Conservation (phyloP, 1,140 invertebrate genomes). For the Ceratosolen fusciceps region DNA sequence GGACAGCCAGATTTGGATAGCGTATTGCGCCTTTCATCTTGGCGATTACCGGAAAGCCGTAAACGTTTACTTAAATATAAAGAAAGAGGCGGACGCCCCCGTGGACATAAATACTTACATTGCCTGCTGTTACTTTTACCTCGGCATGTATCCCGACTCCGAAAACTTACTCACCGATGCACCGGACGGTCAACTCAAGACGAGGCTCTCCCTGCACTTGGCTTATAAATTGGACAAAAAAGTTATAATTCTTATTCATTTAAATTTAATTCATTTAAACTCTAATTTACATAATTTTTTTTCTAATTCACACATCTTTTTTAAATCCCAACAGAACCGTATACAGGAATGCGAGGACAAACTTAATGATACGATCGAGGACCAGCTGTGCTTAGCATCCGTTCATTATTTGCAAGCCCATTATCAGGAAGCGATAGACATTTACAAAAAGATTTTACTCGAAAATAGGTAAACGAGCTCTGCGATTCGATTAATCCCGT, state of each 20-base stretch:
- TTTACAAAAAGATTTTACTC: conserved; percentile 95
- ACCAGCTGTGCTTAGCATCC: conserved; percentile 95
- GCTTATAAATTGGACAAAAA: conserved; percentile 81
- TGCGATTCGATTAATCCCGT: not conserved
- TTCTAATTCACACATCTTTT: no score
- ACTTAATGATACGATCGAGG: conserved; percentile 90
- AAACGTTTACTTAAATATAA: conserved; percentile 78
- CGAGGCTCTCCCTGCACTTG: conserved; percentile 91
- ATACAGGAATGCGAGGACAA: conserved; percentile 62
- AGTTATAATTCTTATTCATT: no score
- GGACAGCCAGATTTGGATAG: conserved; percentile 84
- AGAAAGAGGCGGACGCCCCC: conserved; percentile 61
- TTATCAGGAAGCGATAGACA: conserved; percentile 99
- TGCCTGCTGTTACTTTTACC: conserved; percentile 95
- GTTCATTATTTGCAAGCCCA: conserved; percentile 96
- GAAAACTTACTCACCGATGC: conserved; percentile 76
- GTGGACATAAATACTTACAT: conserved; percentile 82
- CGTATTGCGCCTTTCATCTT: conserved; percentile 95
- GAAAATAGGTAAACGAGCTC: conserved; percentile 82
- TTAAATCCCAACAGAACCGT: conserved; percentile 1
- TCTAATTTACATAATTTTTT: no score
- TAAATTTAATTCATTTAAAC: no score
- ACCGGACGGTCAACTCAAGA: conserved; percentile 79
- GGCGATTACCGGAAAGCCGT: conserved; percentile 92
- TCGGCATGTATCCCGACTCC: conserved; percentile 87